A percentile compares a stretch with the other conserved stretches of the same genome.
These are phyloP conservation scores for Shinisaurus crocodilurus DNA, from an alignment of 2,113 vertebrate genomes.

Conservation along the genomic window DNA sequence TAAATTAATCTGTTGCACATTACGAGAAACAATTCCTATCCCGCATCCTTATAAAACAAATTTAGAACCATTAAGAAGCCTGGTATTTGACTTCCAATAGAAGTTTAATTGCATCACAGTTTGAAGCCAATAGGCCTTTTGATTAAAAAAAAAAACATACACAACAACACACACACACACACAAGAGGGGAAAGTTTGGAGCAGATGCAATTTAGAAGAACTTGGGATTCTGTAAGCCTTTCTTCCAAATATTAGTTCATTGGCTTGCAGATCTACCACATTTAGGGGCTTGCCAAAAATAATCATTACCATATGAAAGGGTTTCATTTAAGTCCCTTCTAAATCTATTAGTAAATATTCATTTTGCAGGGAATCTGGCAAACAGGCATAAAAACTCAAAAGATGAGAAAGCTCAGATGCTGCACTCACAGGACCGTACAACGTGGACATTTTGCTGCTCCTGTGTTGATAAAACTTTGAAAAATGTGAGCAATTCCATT, in stretches of 20 bases:
- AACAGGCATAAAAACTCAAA: neutral
- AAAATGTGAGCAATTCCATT: conserved; percentile 40
- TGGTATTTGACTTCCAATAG: conserved; percentile 63
- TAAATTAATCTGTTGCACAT: conserved; percentile 52
- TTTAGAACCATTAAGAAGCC: conserved; percentile 65
- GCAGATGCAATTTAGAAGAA: conserved; percentile 37
- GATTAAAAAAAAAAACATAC: conserved; percentile 60
- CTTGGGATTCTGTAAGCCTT: conserved; percentile 29
- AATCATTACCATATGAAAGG: neutral
- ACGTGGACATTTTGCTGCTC: conserved; percentile 42
- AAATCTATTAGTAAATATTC: conserved; percentile 5
- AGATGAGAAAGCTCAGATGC: neutral
- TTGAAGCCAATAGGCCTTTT: conserved; percentile 68
- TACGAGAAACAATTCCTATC: conserved; percentile 54
- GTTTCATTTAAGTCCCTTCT: neutral
- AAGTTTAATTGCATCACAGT: conserved; percentile 68
- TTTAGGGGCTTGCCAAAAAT: neutral
- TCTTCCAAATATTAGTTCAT: neutral
- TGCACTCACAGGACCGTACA: neutral
- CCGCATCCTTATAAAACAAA: conserved; percentile 42
- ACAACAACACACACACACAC: conserved; percentile 54
- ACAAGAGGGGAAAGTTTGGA: conserved; percentile 36
- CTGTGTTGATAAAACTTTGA: conserved; percentile 13
- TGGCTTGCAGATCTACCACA: conserved; percentile 28
- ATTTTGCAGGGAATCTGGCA: neutral